These are phyloP conservation scores for Vicugna pacos DNA, from an alignment of 2,113 vertebrate species.

Conservation along the genomic window DNA sequence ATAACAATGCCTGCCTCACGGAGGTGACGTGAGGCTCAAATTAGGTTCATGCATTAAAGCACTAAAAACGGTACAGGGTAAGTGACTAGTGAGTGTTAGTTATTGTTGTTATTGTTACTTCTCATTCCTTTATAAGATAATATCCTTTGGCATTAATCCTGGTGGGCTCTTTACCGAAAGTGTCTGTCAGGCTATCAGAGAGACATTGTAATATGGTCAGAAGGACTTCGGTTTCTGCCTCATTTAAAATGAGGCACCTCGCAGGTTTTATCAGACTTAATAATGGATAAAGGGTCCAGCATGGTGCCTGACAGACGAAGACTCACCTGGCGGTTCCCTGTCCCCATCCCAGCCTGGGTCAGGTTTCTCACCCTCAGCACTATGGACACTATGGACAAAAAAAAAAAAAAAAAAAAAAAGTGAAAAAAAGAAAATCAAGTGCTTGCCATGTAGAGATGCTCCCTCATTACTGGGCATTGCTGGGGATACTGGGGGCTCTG, in stretches of 20 bases:
- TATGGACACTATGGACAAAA: background rate
- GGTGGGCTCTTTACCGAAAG: background rate
- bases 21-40: background rate
- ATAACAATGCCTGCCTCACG: background rate
- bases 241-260: background rate
- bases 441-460: accelerated
- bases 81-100: background rate
- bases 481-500: accelerated
- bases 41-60: background rate
- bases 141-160: background rate
- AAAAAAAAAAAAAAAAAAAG: too few relatives aligned
- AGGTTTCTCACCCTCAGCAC: background rate
- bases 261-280: background rate
- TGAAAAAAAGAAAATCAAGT: background rate
- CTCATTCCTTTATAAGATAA: background rate
- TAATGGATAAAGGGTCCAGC: background rate
- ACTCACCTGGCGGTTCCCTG: background rate
- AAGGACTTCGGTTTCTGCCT: background rate
- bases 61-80: accelerated
- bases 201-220: background rate
- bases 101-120: background rate
- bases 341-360: background rate
- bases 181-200: background rate
- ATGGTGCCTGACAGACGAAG: background rate
- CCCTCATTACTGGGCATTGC: accelerated